phyloP scores from a whole-genome alignment of 2,888 invertebrate species.

The Sussaba pulchella region DNA sequence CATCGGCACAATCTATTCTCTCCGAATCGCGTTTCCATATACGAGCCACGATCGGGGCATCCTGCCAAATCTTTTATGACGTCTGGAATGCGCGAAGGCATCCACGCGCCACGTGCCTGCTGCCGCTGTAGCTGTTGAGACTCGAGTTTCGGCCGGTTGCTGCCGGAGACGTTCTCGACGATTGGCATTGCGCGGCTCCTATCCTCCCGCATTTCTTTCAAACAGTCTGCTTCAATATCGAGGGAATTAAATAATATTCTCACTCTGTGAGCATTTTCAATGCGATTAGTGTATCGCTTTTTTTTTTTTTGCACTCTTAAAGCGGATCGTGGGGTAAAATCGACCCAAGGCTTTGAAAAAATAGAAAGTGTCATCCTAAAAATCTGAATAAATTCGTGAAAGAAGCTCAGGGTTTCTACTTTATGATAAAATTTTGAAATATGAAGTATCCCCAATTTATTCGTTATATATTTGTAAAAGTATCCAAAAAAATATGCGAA shows the following conservation, averaged over 20 bases:
- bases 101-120: slow-evolving; percentile 39
- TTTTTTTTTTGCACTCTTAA: too few relatives aligned
- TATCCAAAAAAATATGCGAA: too few relatives aligned
- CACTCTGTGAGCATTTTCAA: background rate
- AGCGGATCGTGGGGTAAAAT: too few relatives aligned
- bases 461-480: too few relatives aligned
- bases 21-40: slow-evolving; percentile 50
- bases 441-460: too few relatives aligned
- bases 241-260: slow-evolving; percentile 14
- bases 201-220: background rate
- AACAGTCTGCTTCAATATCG: background rate
- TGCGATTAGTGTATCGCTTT: too few relatives aligned
- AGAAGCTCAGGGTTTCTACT: too few relatives aligned
- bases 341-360: too few relatives aligned
- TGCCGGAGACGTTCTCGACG: slow-evolving; percentile 17
- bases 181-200: slow-evolving; percentile 4
- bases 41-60: slow-evolving; percentile 50
- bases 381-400: too few relatives aligned
- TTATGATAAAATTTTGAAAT: too few relatives aligned
- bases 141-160: slow-evolving; percentile 5
- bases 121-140: background rate
- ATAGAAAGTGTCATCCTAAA: too few relatives aligned
- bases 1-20: slow-evolving; percentile 19
- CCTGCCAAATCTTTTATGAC: slow-evolving; percentile 59
- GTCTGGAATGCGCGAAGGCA: slow-evolving; percentile 32